Conservation (phyloP, 2,888 invertebrate genomes). For the Notodonta dromedarius region DNA sequence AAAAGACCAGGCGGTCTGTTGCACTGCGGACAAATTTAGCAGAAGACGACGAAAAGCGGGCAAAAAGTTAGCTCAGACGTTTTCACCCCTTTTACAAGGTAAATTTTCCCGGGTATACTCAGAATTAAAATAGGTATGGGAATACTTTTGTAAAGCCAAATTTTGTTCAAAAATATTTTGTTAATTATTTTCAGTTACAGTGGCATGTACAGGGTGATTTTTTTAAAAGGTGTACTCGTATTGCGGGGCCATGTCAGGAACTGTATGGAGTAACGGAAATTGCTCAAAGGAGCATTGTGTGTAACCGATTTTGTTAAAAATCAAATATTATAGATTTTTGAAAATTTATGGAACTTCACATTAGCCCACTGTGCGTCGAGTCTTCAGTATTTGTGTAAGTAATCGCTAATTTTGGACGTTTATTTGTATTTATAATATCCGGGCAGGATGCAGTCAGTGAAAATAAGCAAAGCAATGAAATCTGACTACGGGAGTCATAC, state of each 20-base stretch:
- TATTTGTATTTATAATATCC: slow-evolving; percentile 24
- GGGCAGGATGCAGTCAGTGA: slow-evolving; percentile 18
- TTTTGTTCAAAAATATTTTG: slow-evolving; percentile 23
- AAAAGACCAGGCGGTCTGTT: slow-evolving; percentile 40
- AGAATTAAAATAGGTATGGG: slow-evolving; percentile 48
- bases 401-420: slow-evolving; percentile 19
- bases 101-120: slow-evolving; percentile 47
- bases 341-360: neutral
- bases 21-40: slow-evolving; percentile 71
- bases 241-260: no score
- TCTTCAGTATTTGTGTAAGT: neutral
- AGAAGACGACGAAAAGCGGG: slow-evolving; percentile 56
- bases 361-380: neutral
- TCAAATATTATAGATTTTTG: neutral
- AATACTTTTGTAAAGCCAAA: slow-evolving; percentile 28
- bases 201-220: no score
- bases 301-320: no score
- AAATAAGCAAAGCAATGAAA: neutral
- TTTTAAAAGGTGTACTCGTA: no score
- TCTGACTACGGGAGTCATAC: neutral
- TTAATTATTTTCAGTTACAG: neutral
- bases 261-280: no score
- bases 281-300: no score
- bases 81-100: slow-evolving; percentile 57
- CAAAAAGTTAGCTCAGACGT: slow-evolving; percentile 55